phyloP scores from a whole-genome alignment of 2,888 invertebrate species.

The Trilocha varians region DNA sequence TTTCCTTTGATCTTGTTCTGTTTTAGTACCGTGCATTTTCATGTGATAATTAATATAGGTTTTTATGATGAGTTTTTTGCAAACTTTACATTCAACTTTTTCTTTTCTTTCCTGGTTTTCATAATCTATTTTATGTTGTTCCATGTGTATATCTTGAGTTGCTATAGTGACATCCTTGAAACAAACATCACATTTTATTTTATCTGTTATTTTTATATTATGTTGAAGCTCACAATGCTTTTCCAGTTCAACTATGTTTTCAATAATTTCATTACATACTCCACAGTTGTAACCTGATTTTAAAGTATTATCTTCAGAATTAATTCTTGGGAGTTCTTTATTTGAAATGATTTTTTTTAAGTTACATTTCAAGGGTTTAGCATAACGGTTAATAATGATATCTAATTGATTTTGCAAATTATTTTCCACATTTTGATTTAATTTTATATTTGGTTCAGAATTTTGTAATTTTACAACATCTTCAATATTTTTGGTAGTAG shows the following conservation, averaged over 20 bases:
- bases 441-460: no score
- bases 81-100: slow-evolving; percentile 26
- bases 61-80: slow-evolving; percentile 20
- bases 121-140: slow-evolving; percentile 18
- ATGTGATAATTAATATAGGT: slow-evolving; percentile 21
- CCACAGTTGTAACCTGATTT: no score
- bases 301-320: no score
- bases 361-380: no score
- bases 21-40: slow-evolving; percentile 17
- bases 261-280: slow-evolving; percentile 11
- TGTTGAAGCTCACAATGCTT: slow-evolving; percentile 10
- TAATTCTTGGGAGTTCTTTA: slow-evolving; percentile 5
- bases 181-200: slow-evolving; percentile 22
- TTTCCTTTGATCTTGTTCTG: slow-evolving; percentile 13
- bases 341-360: not conserved
- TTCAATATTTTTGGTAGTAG: no score
- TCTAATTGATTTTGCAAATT: no score
- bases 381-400: no score
- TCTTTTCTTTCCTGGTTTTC: slow-evolving; percentile 12
- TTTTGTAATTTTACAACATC: no score
- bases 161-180: slow-evolving; percentile 12
- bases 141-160: slow-evolving; percentile 16
- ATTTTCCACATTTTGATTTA: no score
- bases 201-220: slow-evolving; percentile 7
- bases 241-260: slow-evolving; percentile 10